Percentiles rank a stretch among this genome's conserved stretches.
Evolutionary conservation across 1,140 invertebrate genomes (phyloP).

Genomic region (Sycophila sp.): DNA sequence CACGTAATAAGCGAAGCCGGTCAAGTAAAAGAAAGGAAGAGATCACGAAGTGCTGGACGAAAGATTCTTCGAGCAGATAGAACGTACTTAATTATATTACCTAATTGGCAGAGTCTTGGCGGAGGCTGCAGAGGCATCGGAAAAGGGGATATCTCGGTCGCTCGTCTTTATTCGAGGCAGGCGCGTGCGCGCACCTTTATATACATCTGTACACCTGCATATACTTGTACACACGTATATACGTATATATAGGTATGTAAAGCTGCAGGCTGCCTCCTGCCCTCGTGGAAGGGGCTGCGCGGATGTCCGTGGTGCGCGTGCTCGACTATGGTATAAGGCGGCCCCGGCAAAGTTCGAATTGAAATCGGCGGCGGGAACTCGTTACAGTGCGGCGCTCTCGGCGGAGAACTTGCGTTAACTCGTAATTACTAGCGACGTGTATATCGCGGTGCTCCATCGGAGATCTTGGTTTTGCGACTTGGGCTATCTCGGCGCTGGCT

Average conservation of each 20-base stretch:
- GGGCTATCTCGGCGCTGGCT: neutral
- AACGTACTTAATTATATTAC: slow-evolving; percentile 54
- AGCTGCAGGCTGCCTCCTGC: no score
- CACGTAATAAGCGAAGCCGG: neutral
- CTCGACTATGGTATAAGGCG: neutral
- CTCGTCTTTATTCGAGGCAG: slow-evolving; percentile 44
- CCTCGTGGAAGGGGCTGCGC: no score
- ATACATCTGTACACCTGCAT: neutral
- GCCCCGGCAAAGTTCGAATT: slow-evolving; percentile 42
- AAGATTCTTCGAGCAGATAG: slow-evolving; percentile 41
- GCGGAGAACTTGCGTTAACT: slow-evolving; percentile 35
- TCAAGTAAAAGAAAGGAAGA: slow-evolving; percentile 11
- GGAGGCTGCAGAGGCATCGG: slow-evolving; percentile 37
- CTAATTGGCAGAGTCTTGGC: slow-evolving; percentile 45
- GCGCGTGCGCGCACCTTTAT: neutral
- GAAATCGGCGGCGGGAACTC: slow-evolving; percentile 39
- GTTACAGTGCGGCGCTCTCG: no score
- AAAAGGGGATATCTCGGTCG: slow-evolving; percentile 38
- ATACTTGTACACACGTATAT: neutral
- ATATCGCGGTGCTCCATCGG: slow-evolving; percentile 28
- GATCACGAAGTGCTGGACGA: slow-evolving; percentile 27
- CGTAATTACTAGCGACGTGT: slow-evolving; percentile 36
- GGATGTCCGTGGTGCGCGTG: no score
- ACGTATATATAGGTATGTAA: neutral
- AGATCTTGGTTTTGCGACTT: slow-evolving; percentile 9